Evolutionary conservation across 2,113 vertebrate genomes (phyloP).

Genomic region (Halichoerus grypus): DNA sequence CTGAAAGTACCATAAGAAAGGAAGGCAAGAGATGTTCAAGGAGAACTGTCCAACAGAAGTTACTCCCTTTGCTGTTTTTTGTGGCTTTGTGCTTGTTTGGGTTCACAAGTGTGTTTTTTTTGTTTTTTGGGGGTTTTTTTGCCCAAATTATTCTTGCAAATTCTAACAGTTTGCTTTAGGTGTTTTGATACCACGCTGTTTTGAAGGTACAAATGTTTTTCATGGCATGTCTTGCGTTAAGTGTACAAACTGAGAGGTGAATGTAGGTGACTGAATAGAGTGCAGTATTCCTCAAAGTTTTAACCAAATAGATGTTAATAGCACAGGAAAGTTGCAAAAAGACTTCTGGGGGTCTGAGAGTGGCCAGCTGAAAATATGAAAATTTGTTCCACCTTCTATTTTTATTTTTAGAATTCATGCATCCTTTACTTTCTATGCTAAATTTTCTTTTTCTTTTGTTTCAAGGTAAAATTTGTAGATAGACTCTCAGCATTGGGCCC

Average conservation of each 20-base stretch:
- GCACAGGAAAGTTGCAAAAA: not conserved
- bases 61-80: not conserved
- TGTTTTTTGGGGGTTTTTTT: not conserved
- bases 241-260: conserved; percentile 47
- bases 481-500: no score
- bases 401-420: not conserved
- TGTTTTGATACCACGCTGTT: conserved; percentile 65
- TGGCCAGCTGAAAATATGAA: not conserved
- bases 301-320: not conserved
- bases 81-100: conserved; percentile 66
- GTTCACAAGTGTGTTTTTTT: conserved; percentile 27
- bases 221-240: conserved; percentile 45
- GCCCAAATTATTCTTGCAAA: conserved; percentile 58
- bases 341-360: not conserved
- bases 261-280: not conserved
- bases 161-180: conserved; percentile 64
- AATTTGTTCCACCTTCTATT: not conserved
- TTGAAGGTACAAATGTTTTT: conserved; percentile 66
- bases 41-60: not conserved
- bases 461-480: not conserved
- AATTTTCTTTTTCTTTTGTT: not conserved
- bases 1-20: not conserved
- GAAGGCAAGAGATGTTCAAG: not conserved
- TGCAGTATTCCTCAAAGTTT: conserved; percentile 39
- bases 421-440: not conserved